phyloP scores from a whole-genome alignment of 2,797 vertebrate genomes.

The Vultur gryphus region DNA sequence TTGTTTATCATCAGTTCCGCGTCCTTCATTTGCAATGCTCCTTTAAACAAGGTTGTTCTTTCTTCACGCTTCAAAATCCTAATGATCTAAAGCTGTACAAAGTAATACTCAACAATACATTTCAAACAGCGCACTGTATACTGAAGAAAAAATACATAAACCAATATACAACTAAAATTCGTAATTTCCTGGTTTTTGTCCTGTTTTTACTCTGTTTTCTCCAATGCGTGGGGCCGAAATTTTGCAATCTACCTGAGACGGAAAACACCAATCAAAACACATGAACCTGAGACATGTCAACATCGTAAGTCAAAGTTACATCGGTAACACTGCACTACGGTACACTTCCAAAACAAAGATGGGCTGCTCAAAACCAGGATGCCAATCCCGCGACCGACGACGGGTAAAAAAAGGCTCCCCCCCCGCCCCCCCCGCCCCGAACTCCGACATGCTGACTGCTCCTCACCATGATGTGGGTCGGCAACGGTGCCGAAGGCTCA shows the following conservation, averaged over 20 bases:
- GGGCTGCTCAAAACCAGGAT: conserved; percentile 67
- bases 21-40: conserved; percentile 70
- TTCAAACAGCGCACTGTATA: conserved; percentile 98
- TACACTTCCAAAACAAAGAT: conserved; percentile 77
- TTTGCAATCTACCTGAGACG: conserved; percentile 99
- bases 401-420: neutral
- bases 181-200: conserved; percentile 82
- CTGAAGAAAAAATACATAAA: conserved; percentile 89
- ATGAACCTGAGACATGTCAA: conserved; percentile 97
- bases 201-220: conserved; percentile 47
- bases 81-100: conserved; percentile 91
- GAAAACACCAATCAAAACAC: conserved; percentile 92
- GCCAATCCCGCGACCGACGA: conserved; percentile 52
- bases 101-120: conserved; percentile 94
- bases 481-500: conserved; percentile 60
- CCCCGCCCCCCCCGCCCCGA: neutral
- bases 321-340: conserved; percentile 81
- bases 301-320: conserved; percentile 81
- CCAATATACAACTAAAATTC: conserved; percentile 92
- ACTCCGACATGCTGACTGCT: conserved; percentile 35
- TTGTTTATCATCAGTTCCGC: conserved; percentile 79
- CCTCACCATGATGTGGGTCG: conserved; percentile 28
- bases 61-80: conserved; percentile 84
- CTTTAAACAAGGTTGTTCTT: conserved; percentile 85
- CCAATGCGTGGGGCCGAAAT: conserved; percentile 84